A percentile compares a stretch with the other conserved stretches of the same genome.
Conservation (phyloP, 2,888 invertebrate species). For the Leptothorax acervorum region DNA sequence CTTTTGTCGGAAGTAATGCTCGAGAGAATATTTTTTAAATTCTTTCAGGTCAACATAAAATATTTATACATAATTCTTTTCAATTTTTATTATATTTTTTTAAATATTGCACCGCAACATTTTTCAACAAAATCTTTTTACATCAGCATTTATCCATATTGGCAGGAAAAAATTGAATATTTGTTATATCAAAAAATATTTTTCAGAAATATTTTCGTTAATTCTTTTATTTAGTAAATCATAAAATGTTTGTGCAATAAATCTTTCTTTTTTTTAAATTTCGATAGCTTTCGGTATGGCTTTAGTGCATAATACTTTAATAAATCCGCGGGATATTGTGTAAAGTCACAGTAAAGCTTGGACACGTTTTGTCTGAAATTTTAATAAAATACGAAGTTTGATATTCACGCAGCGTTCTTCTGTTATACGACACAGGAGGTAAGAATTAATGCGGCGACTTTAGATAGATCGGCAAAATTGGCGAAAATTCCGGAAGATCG, state of each 20-base stretch:
- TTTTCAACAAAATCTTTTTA: background rate
- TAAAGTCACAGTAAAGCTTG: background rate
- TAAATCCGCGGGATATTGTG: background rate
- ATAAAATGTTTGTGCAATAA: background rate
- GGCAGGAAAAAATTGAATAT: background rate
- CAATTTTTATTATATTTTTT: background rate
- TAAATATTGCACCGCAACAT: background rate
- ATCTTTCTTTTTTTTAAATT: background rate
- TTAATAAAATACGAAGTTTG: slow-evolving; percentile 21
- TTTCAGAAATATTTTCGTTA: background rate
- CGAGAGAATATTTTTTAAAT: background rate
- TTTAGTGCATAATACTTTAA: background rate
- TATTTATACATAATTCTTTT: background rate
- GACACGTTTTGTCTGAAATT: background rate
- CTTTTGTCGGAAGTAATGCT: background rate
- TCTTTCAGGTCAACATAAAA: background rate
- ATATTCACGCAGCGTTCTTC: background rate
- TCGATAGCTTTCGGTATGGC: background rate
- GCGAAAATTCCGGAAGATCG: slow-evolving; percentile 57
- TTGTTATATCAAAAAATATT: background rate
- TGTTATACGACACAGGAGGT: background rate
- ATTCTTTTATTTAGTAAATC: background rate
- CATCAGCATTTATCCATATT: background rate
- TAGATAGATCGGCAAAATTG: slow-evolving; percentile 49
- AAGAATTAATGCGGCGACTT: slow-evolving; percentile 32